These are phyloP conservation scores for Aurelia sp. DNA, from an alignment of 30 jellyfish, hydroid and myxozoan species.

Conservation along the genomic window DNA sequence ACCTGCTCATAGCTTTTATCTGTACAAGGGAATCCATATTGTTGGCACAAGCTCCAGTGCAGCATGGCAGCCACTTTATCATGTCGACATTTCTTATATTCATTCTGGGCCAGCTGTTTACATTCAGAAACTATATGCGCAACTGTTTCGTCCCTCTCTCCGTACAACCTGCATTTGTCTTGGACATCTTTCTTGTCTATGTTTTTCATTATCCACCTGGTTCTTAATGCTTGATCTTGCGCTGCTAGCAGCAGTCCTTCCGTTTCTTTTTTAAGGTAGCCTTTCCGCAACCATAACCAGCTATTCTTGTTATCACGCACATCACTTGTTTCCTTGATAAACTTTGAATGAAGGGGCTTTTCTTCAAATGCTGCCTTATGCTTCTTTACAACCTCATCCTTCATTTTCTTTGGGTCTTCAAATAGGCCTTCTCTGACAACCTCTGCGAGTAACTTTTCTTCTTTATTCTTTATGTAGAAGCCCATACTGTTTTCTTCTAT, in stretches of 20 bases:
- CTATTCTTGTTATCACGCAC: too few species aligned
- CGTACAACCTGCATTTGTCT: constrained; percentile 26
- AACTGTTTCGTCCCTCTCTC: constrained; percentile 35
- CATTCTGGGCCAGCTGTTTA: constrained; percentile 19
- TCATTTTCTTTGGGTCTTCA: background rate
- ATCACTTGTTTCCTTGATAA: too few species aligned
- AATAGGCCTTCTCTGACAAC: too few species aligned
- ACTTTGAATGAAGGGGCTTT: constrained; percentile 1
- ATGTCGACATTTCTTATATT: constrained; percentile 15
- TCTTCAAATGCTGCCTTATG: constrained; percentile 13
- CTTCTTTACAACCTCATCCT: constrained; percentile 15
- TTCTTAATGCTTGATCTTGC: background rate
- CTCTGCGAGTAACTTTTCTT: too few species aligned
- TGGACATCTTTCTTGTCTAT: background rate
- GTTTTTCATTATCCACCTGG: background rate
- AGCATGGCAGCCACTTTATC: constrained; percentile 29
- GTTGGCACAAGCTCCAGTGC: background rate
- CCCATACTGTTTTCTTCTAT: too few species aligned
- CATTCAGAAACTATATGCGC: constrained; percentile 28
- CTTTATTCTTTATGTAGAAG: too few species aligned
- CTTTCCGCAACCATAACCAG: too few species aligned
- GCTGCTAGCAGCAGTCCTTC: constrained; percentile 7
- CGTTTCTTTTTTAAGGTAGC: too few species aligned
- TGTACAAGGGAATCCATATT: constrained; percentile 28
- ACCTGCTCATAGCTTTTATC: constrained; percentile 26